Percentiles rank a stretch among this genome's conserved stretches.
These are phyloP conservation scores for Dolomedes plantarius DNA, from an alignment of 2,888 invertebrate genomes.

Conservation along the genomic window DNA sequence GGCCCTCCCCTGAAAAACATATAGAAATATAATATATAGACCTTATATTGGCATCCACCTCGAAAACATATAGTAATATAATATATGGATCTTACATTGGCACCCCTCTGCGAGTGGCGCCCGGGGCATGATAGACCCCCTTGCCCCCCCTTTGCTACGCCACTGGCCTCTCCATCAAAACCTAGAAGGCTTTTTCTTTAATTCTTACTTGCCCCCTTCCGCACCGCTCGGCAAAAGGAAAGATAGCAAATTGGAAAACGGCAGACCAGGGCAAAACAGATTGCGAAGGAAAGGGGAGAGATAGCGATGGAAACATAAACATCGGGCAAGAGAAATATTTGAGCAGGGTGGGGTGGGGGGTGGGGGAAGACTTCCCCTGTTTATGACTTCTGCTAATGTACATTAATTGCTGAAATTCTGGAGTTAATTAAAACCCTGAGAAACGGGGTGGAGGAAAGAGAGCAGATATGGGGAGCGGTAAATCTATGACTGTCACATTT, in stretches of 20 bases:
- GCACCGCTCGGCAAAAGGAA: not conserved
- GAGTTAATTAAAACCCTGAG: slow-evolving; percentile 48
- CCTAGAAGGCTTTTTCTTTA: not conserved
- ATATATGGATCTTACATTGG: no score
- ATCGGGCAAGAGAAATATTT: slow-evolving; percentile 49
- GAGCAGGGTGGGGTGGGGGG: not conserved
- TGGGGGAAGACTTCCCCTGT: slow-evolving; percentile 8
- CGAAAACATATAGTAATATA: no score
- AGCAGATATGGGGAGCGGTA: not conserved
- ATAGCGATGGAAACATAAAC: slow-evolving; percentile 28
- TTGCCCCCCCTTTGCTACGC: no score
- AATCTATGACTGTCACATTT: slow-evolving; percentile 30
- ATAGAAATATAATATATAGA: no score
- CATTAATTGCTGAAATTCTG: slow-evolving; percentile 63
- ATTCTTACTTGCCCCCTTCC: not conserved
- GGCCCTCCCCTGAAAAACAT: no score
- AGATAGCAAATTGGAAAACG: slow-evolving; percentile 26
- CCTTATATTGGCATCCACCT: no score
- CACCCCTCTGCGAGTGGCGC: no score
- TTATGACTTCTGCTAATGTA: slow-evolving; percentile 56
- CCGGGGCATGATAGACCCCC: no score
- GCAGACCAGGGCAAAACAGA: slow-evolving; percentile 20
- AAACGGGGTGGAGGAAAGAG: not conserved
- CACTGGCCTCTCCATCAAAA: no score
- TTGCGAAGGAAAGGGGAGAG: not conserved